Base-by-base conservation (phyloP, 2,888 invertebrate species). In the Lasioglossum figueresi region DNA sequence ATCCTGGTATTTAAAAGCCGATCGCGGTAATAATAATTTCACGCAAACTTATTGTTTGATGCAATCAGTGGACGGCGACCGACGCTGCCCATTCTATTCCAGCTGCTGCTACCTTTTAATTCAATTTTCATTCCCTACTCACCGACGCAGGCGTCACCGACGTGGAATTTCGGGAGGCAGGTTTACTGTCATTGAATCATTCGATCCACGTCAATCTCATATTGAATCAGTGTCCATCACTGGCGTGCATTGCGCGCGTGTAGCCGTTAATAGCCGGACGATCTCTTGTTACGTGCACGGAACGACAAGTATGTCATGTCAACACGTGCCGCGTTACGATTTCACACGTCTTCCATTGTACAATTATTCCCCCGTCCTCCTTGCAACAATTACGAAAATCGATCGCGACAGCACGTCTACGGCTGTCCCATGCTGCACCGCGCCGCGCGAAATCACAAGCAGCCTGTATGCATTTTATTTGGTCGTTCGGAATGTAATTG, bases 201-300 rank as follows among this genome's bases (percentile, higher is more conserved):
- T 91, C 86, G 87, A 89, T 86, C 83, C 86, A 85, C 90, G 91
- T 89, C 91, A 91, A 90, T 91, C 87, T 89, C 82, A 83, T 84
- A 91, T 91, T 88, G 89, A 91, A 91, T 91, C 88, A 91, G 88
- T 89, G 89, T 88, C 91, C 88, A 89, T 91, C 88, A 91, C 82
- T 85, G 74, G 70, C 82, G 75, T 76, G 81, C 85, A 87, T 91
- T 90, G 88, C 86, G 80, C 79, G 78, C 83, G 85, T 76, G 68
- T 59, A 84, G 85, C 86, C 73, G 89, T 91, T 91, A 91, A 91
- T 91, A 91, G 87, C 81, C 80, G 83, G 76, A 37, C 87, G 83
- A 90, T 88, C 88, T 90, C 90, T 84, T 79, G 84, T 81, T 83
- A 89, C 91, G 89, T 90, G 91, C 82, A 88, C 82, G 76, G 90